phyloP scores from a whole-genome alignment of 64 coral and sea anemone species.

The Acropora yongei region DNA sequence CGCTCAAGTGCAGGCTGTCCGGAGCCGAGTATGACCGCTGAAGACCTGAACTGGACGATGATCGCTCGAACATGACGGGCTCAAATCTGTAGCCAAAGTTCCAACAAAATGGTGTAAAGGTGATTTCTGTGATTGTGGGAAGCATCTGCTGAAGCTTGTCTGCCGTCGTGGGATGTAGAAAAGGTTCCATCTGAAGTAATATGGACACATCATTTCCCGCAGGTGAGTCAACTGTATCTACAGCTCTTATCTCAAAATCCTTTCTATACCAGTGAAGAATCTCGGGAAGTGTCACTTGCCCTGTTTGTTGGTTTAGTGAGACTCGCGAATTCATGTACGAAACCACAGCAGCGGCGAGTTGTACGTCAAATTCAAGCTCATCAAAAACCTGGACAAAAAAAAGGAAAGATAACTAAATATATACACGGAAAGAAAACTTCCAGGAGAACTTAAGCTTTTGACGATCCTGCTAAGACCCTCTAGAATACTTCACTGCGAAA shows the following conservation, averaged over 20 bases:
- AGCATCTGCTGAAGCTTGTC: slow-evolving; percentile 70
- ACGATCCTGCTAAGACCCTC: no score
- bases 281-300: slow-evolving; percentile 85
- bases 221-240: background rate
- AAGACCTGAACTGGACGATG: slow-evolving; percentile 74
- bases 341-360: slow-evolving; percentile 59
- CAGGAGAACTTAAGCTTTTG: no score
- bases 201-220: slow-evolving; percentile 60
- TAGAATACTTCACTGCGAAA: no score
- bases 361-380: slow-evolving; percentile 62
- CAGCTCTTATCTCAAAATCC: slow-evolving; percentile 63
- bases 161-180: slow-evolving; percentile 47
- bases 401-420: background rate
- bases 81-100: slow-evolving; percentile 92
- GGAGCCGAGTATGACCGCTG: slow-evolving; percentile 77
- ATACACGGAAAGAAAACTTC: no score
- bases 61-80: slow-evolving; percentile 46
- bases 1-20: slow-evolving; percentile 77
- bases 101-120: slow-evolving; percentile 84
- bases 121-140: slow-evolving; percentile 71
- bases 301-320: slow-evolving; percentile 48
- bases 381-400: slow-evolving; percentile 68
- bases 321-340: slow-evolving; percentile 73
- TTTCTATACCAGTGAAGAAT: slow-evolving; percentile 88
- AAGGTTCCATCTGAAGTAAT: slow-evolving; percentile 80